Evolutionary conservation across 2,888 invertebrate species (phyloP).

Genomic region (Tenthredo scrophulariae): DNA sequence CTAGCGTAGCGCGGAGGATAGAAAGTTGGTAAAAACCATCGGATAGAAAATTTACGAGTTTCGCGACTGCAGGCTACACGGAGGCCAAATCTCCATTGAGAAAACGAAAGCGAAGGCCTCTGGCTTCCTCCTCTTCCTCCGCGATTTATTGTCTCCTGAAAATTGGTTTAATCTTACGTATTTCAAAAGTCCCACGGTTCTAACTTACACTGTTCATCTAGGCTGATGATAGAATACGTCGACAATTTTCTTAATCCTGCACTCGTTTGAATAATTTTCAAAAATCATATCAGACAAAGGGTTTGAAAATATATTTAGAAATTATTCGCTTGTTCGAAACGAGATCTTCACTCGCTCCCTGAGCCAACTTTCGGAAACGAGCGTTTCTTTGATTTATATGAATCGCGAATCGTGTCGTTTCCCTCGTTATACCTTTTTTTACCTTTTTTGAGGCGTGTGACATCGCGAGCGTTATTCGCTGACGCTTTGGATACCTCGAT

Average conservation of each 20-base stretch:
- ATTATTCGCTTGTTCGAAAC: not conserved
- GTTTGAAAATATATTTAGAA: too few relatives aligned
- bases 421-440: not conserved
- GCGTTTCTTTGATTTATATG: not conserved
- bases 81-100: slow-evolving; percentile 32
- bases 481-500: slow-evolving; percentile 3
- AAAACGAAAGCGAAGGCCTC: slow-evolving; percentile 14
- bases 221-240: not conserved
- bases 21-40: not conserved
- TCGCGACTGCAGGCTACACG: slow-evolving; percentile 25
- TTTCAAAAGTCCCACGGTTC: slow-evolving; percentile 58
- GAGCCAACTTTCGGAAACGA: too few relatives aligned
- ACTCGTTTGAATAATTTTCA: not conserved
- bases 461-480: not conserved
- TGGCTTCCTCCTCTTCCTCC: not conserved
- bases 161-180: slow-evolving; percentile 65
- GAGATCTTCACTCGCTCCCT: not conserved
- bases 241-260: not conserved
- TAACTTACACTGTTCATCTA: not conserved
- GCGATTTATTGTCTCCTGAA: slow-evolving; percentile 58
- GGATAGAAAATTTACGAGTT: slow-evolving; percentile 57
- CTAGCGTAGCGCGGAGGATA: not conserved
- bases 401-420: not conserved
- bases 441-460: not conserved
- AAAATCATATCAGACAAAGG: too few relatives aligned